phyloP scores from a whole-genome alignment of 2,113 vertebrate genomes.

The Smithornis capensis region DNA sequence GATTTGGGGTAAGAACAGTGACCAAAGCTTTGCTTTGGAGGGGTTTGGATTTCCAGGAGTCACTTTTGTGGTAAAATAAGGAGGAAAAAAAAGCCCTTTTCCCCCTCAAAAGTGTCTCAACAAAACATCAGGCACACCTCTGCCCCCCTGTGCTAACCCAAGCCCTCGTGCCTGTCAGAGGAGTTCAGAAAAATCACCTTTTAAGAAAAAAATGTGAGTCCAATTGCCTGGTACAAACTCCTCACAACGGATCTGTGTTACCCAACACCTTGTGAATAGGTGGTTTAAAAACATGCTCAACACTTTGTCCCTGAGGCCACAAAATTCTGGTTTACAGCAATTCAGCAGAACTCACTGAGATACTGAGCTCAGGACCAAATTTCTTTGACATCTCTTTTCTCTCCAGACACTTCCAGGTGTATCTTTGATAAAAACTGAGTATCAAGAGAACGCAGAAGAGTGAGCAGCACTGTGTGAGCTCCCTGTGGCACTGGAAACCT shows the following conservation, averaged over 20 bases:
- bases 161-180: background rate
- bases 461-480: background rate
- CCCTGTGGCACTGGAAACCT: background rate
- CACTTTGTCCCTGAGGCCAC: slow-evolving; percentile 16
- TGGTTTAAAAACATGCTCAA: background rate
- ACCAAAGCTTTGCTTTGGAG: background rate
- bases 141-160: background rate
- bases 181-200: background rate
- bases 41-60: background rate
- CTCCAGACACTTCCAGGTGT: background rate
- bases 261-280: slow-evolving; percentile 19
- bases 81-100: background rate
- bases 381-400: background rate
- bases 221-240: background rate
- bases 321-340: background rate
- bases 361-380: background rate
- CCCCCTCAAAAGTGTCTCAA: background rate
- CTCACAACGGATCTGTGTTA: background rate
- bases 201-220: background rate
- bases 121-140: background rate
- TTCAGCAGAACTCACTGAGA: background rate
- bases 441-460: background rate
- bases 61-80: background rate
- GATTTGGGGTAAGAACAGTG: background rate
- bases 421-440: background rate